These are phyloP conservation scores for Podarcis raffonei DNA, from an alignment of 2,113 vertebrate genomes.

Conservation along the genomic window DNA sequence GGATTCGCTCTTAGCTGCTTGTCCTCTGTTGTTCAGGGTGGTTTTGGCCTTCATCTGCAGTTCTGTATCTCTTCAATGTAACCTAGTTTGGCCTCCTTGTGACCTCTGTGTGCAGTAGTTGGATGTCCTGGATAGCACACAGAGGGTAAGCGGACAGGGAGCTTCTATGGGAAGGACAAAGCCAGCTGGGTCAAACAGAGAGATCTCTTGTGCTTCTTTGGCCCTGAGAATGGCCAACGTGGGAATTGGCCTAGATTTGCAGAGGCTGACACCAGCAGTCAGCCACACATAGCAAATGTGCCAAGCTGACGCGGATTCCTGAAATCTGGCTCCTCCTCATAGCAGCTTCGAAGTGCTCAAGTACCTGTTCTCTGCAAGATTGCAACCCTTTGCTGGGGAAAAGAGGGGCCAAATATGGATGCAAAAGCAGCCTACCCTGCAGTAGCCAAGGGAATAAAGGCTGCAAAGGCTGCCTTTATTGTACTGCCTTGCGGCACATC, in stretches of 20 bases:
- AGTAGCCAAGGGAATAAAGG: not conserved
- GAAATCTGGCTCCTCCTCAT: not conserved
- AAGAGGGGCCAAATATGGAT: not conserved
- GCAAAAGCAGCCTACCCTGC: not conserved
- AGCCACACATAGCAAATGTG: not conserved
- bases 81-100: not conserved
- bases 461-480: not conserved
- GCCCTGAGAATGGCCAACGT: not conserved
- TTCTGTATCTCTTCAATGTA: not conserved
- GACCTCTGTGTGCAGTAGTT: not conserved
- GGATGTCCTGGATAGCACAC: not conserved
- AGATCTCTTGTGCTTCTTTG: not conserved
- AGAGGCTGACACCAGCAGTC: not conserved
- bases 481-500: not conserved
- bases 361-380: not conserved
- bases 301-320: not conserved
- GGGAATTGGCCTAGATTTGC: constrained; percentile 13
- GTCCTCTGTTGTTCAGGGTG: not conserved
- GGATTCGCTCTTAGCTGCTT: not conserved
- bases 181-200: not conserved
- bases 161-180: not conserved
- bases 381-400: not conserved
- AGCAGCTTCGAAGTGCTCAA: not conserved
- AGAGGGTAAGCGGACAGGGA: not conserved
- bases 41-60: not conserved